Base-by-base conservation (phyloP, 2,888 invertebrate genomes). In the Eurytoma californica region DNA sequence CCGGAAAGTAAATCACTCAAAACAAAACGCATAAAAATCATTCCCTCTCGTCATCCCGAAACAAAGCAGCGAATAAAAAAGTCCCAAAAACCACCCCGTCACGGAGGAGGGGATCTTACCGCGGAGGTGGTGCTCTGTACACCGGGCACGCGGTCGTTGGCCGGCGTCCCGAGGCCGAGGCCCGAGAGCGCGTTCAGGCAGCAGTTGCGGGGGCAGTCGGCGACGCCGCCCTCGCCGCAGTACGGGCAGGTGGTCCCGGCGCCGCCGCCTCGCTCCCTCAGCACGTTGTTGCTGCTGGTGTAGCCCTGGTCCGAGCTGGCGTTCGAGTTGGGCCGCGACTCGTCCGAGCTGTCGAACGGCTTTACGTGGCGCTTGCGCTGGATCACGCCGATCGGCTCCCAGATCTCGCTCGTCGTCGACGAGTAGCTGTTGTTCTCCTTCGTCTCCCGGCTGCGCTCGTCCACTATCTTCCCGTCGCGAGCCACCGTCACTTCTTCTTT, bases 341-440 rank as follows among this genome's bases (percentile, higher is more conserved):
- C 89, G 81, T 90, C 90, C 49, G 89, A 89, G 77, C 89, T 89
- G 82, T 90, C 89, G 83, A 90, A 89, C 20, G 89, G 89, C 70
- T 89, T 89, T 30, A 61, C 58, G 79, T 87, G 84, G 3, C 88
- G 83, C 7, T 86, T 85, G 47, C 88, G 87, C 72, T 89, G 88
- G 4, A 90, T 84, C 51, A 90, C 88, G 60, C 90, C 90, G 39
- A 91, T 88, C 13, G 94, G 94, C 86, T 94, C 93, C 92, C 93
- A 94, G 82, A 94, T 92, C 88, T 94, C 94, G 82, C 93, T 93
- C 70, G 94, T 93, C 67, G 93, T 92, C 85, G 93, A 94, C 66
- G 93, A 92, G 88, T 94, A 94, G 85, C 92, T 93, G 88, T 94
- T 94, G 87, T 94, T 93, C 85, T 95, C 94, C 88, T 94, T 94